Percentiles rank a stretch among this genome's conserved stretches.
Evolutionary conservation across 2,888 invertebrate species (phyloP).

Genomic region (Eurytoma adleriae): DNA sequence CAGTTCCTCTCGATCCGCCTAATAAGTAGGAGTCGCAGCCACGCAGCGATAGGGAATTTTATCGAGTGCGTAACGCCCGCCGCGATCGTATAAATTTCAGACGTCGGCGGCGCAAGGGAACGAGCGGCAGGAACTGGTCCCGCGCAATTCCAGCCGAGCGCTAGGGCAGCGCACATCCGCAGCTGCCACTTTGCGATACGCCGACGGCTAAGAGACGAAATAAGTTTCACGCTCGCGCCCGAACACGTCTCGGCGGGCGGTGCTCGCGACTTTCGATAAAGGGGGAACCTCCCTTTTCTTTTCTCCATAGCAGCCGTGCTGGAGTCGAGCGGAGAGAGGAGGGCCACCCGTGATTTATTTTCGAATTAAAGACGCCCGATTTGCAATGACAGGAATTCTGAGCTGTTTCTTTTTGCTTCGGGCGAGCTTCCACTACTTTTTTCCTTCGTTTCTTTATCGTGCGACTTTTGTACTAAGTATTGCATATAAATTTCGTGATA

Average conservation of each 20-base stretch:
- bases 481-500: no score
- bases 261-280: conserved; percentile 19
- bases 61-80: neutral
- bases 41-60: conserved; percentile 7
- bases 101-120: neutral
- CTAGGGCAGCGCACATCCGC: no score
- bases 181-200: neutral
- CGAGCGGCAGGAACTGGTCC: neutral
- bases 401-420: neutral
- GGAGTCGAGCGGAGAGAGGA: neutral
- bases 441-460: no score
- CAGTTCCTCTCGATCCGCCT: neutral
- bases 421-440: neutral
- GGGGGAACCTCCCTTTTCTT: neutral
- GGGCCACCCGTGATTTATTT: conserved; percentile 57
- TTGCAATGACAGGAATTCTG: neutral
- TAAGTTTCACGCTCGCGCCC: conserved; percentile 9
- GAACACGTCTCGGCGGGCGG: conserved; percentile 40
- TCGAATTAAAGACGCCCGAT: conserved; percentile 55
- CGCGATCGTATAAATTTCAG: neutral
- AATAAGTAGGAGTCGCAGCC: neutral
- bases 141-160: no score
- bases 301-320: no score
- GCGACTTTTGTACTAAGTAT: no score
- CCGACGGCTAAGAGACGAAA: neutral